Conservation (phyloP, 2,797 vertebrate species). For the Phrynocephalus vlangalii region DNA sequence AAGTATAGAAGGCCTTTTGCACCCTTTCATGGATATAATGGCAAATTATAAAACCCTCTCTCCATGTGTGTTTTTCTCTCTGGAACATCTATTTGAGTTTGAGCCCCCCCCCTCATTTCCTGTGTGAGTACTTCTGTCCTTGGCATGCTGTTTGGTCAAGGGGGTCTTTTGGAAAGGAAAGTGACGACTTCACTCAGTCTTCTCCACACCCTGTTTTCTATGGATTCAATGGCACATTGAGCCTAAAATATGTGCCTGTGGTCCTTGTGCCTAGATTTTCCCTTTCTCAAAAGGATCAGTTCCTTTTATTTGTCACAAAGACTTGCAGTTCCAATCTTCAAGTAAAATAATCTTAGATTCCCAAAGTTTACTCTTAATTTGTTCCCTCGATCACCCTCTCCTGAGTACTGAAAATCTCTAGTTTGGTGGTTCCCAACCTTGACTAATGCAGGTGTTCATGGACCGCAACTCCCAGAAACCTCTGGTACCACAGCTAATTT, state of each 20-base stretch:
- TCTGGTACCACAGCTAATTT: too few species aligned
- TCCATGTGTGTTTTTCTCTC: not conserved
- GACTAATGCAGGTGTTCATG: too few species aligned
- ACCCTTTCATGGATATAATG: conserved; percentile 46
- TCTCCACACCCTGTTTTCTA: not conserved
- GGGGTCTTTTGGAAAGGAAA: not conserved
- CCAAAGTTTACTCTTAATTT: conserved; percentile 34
- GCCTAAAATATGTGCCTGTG: not conserved
- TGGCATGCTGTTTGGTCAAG: too few species aligned
- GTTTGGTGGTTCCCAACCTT: not conserved
- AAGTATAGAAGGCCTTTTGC: conserved; percentile 28
- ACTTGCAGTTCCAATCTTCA: too few species aligned
- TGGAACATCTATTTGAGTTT: not conserved
- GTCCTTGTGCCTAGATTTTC: not conserved
- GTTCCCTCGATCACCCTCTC: not conserved
- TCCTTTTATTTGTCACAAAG: conserved; percentile 48
- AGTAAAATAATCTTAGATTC: not conserved
- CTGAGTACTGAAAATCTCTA: conserved; percentile 35
- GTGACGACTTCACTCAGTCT: not conserved
- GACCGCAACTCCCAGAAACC: too few species aligned
- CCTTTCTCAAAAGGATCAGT: conserved; percentile 1
- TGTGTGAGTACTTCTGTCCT: not conserved
- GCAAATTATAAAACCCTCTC: not conserved
- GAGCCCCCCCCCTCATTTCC: too few species aligned
- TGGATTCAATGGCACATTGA: not conserved